A percentile compares a stretch with the other conserved stretches of the same genome.
phyloP scores from a whole-genome alignment of 2,888 invertebrate species.

The Lasius fuliginosus region DNA sequence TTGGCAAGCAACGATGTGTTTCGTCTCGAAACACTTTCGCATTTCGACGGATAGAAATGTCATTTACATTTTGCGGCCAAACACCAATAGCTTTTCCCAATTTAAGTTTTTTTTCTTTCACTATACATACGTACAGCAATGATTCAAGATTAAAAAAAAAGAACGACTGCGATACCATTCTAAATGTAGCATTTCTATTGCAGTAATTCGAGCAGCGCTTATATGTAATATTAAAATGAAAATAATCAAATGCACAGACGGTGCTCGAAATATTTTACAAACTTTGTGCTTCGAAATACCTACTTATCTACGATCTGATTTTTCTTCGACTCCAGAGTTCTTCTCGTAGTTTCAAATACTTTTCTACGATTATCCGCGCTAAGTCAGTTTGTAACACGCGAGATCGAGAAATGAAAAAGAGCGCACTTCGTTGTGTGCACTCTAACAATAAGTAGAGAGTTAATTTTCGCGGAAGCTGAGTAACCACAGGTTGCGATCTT shows the following conservation, averaged over 20 bases:
- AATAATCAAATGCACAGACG: not conserved
- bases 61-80: not conserved
- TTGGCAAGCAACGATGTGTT: slow-evolving; percentile 27
- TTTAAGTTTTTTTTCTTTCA: not conserved
- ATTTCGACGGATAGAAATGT: not conserved
- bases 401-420: not conserved
- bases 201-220: not conserved
- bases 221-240: not conserved
- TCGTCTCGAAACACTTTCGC: not conserved
- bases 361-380: not conserved
- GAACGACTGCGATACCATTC: not conserved
- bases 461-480: slow-evolving; percentile 23
- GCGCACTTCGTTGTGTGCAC: not conserved
- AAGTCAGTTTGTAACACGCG: not conserved
- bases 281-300: not conserved
- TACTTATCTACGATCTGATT: not conserved
- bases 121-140: too few species aligned
- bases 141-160: not conserved
- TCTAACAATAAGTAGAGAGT: not conserved
- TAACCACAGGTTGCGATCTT: slow-evolving; percentile 1
- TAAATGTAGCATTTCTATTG: not conserved
- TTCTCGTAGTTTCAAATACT: not conserved
- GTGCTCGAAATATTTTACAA: not conserved
- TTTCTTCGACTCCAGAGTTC: not conserved
- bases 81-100: not conserved